These are phyloP conservation scores for Polypterus bichir DNA, from an alignment of 2,113 vertebrate species.

Conservation along the genomic window DNA sequence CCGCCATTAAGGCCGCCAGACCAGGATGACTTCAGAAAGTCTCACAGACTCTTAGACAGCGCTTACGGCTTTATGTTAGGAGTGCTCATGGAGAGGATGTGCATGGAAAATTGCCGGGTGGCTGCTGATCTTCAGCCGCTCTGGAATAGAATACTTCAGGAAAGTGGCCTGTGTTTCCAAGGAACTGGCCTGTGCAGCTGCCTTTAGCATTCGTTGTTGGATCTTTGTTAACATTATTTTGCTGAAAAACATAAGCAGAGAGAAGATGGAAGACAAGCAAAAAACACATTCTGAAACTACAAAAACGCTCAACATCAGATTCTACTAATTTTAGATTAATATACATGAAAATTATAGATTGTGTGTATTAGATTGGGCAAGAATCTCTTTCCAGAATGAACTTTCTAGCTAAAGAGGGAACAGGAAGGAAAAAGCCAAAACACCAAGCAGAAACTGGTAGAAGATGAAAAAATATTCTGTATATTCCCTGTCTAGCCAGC, in stretches of 20 bases:
- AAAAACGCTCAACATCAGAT: not conserved
- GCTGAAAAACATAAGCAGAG: constrained; percentile 28
- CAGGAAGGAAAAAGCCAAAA: not conserved
- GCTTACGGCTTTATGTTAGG: no score
- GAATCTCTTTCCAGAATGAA: no score
- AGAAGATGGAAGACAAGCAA: not conserved
- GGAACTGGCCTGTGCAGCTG: constrained; percentile 41
- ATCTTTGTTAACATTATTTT: constrained; percentile 41
- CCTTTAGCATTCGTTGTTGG: constrained; percentile 42
- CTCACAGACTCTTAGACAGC: not conserved
- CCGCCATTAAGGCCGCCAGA: not conserved
- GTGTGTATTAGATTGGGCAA: no score
- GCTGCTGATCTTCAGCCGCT: constrained; percentile 50
- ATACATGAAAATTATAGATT: no score
- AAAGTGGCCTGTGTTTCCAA: constrained; percentile 48
- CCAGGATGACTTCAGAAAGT: constrained; percentile 27
- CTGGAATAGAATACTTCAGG: constrained; percentile 57
- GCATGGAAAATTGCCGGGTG: constrained; percentile 37
- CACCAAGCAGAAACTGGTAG: no score
- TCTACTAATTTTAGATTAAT: no score
- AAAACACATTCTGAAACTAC: not conserved
- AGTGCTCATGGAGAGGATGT: not conserved
- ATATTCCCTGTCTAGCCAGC: no score
- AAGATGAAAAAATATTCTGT: no score
- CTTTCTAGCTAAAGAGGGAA: not conserved